Conservation (phyloP, 2,797 vertebrate species). For the Siniperca obscura region DNA sequence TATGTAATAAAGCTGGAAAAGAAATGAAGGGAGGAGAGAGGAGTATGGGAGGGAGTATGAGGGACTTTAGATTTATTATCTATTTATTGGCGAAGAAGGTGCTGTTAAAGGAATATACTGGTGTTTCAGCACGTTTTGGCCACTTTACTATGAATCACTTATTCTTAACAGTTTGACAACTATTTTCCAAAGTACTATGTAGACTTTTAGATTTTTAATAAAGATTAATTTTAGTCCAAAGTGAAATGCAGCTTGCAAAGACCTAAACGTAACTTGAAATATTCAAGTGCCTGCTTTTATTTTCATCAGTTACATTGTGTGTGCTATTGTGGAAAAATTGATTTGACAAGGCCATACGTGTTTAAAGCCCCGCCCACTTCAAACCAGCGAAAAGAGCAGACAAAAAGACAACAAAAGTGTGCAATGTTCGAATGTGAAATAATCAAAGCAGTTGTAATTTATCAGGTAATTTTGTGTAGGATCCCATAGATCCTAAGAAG, state of each 20-base stretch:
- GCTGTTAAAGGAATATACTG: neutral
- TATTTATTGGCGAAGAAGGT: conserved; percentile 1
- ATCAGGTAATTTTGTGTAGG: neutral
- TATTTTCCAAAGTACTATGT: neutral
- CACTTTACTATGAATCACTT: conserved; percentile 6
- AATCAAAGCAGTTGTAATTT: neutral
- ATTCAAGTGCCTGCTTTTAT: neutral
- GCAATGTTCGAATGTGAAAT: neutral
- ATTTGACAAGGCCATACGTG: neutral
- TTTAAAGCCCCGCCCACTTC: neutral
- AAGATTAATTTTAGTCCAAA: neutral
- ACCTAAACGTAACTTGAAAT: neutral
- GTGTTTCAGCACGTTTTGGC: conserved; percentile 1
- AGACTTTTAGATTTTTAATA: neutral
- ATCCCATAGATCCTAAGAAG: no score
- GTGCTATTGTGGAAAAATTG: neutral
- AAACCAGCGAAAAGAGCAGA: neutral
- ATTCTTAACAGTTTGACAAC: neutral
- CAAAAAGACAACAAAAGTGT: neutral
- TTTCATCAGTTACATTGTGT: neutral
- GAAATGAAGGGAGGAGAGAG: conserved; percentile 24
- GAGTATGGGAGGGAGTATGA: neutral
- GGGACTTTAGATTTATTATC: conserved; percentile 34
- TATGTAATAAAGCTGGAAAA: conserved; percentile 67
- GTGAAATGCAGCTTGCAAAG: neutral